Evolutionary conservation across 2,113 vertebrate genomes (phyloP).

Genomic region (Platichthys flesus): DNA sequence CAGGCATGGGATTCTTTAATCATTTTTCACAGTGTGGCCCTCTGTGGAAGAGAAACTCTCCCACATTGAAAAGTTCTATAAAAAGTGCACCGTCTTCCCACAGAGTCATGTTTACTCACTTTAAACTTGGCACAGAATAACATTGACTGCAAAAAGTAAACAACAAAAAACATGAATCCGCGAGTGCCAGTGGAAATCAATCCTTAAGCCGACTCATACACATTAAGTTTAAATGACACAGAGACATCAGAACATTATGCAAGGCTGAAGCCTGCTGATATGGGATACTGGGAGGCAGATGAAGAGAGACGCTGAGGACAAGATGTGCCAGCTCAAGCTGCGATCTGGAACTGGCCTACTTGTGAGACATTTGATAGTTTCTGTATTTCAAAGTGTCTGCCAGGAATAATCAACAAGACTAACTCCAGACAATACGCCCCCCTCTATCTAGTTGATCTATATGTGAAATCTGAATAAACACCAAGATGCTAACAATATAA

Average conservation of each 20-base stretch:
- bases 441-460: not conserved
- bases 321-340: conserved; percentile 41
- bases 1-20: not conserved
- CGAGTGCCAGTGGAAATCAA: not conserved
- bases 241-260: conserved; percentile 20
- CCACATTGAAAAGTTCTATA: not conserved
- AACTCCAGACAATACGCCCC: not conserved
- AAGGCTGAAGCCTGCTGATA: conserved; percentile 41
- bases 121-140: conserved; percentile 20
- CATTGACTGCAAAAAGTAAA: conserved; percentile 8
- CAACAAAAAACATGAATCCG: conserved; percentile 10
- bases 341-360: conserved; percentile 9
- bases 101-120: conserved; percentile 15
- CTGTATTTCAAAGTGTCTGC: conserved; percentile 11
- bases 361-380: conserved; percentile 43
- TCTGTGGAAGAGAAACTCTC: not conserved
- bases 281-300: conserved; percentile 37
- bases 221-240: conserved; percentile 33
- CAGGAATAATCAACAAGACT: not conserved
- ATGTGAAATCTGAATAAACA: not conserved
- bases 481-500: not conserved
- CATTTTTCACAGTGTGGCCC: not conserved
- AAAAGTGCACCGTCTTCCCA: not conserved
- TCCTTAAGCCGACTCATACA: conserved; percentile 15
- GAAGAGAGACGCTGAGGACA: conserved; percentile 25